Evolutionary conservation across 1,140 invertebrate genomes (phyloP).

Genomic region (Spodoptera frugiperda): DNA sequence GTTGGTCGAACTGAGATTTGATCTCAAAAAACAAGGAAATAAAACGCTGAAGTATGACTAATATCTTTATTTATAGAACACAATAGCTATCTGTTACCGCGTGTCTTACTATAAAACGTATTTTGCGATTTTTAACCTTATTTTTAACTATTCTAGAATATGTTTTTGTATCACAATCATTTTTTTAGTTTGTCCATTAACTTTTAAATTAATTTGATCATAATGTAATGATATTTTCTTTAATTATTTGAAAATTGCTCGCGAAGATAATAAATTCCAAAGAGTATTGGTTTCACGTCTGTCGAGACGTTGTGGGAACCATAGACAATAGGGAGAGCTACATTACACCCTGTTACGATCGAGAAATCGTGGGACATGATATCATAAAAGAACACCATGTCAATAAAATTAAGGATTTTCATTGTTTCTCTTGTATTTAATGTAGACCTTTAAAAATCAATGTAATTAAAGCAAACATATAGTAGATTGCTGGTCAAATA

Average conservation of each 20-base stretch:
- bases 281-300: conserved; percentile 35
- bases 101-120: conserved; percentile 6
- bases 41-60: conserved; percentile 55
- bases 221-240: neutral
- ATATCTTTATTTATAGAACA: conserved; percentile 57
- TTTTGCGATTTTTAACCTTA: neutral
- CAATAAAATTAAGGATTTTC: conserved; percentile 17
- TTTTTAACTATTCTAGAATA: conserved; percentile 13
- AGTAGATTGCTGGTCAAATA: no score
- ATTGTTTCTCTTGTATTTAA: neutral
- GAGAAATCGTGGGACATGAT: conserved; percentile 49
- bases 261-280: conserved; percentile 8
- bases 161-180: neutral
- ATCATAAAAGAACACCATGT: conserved; percentile 15
- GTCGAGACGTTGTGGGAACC: conserved; percentile 43
- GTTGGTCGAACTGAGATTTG: conserved; percentile 53
- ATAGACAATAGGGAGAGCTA: conserved; percentile 46
- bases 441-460: neutral
- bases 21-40: conserved; percentile 64
- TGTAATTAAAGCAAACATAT: neutral
- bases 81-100: conserved; percentile 56
- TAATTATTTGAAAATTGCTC: conserved; percentile 13
- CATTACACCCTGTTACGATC: conserved; percentile 6
- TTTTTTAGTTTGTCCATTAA: neutral
- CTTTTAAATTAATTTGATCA: no score